A percentile compares a stretch with the other conserved stretches of the same genome.
phyloP scores from a whole-genome alignment of 2,113 vertebrate species.

The Colinus virginianus region DNA sequence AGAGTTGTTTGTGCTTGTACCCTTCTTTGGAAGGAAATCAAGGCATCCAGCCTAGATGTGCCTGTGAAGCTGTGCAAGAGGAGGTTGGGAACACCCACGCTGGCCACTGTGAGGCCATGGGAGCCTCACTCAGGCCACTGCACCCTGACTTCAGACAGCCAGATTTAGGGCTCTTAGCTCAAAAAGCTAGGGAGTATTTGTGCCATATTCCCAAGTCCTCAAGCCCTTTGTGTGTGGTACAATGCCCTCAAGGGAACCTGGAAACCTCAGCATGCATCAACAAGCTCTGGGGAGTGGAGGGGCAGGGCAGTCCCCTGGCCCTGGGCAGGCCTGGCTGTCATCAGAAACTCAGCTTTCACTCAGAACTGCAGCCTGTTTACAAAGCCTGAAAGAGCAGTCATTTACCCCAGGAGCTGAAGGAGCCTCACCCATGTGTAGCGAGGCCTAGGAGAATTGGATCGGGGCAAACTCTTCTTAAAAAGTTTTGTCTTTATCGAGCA shows the following conservation, averaged over 20 bases:
- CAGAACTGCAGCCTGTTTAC: neutral
- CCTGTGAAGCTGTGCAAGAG: neutral
- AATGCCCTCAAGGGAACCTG: fast-evolving
- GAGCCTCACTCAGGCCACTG: neutral
- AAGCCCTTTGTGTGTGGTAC: fast-evolving
- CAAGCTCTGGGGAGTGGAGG: fast-evolving
- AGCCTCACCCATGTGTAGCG: neutral
- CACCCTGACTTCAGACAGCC: fast-evolving
- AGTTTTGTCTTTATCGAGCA: conserved; percentile 12
- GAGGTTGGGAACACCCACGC: fast-evolving
- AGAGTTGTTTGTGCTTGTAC: neutral
- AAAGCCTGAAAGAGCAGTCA: neutral
- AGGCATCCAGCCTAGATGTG: neutral
- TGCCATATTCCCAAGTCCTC: fast-evolving
- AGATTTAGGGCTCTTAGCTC: fast-evolving
- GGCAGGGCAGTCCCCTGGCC: neutral
- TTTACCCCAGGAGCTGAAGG: neutral
- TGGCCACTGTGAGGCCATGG: neutral
- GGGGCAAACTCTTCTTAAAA: neutral
- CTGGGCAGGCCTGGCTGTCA: neutral
- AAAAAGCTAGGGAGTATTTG: neutral
- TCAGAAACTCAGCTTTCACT: neutral
- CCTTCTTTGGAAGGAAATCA: neutral
- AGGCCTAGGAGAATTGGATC: neutral
- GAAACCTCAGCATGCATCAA: neutral